Evolutionary conservation across 2,888 invertebrate genomes (phyloP).

Genomic region (Bembecia ichneumoniformis): DNA sequence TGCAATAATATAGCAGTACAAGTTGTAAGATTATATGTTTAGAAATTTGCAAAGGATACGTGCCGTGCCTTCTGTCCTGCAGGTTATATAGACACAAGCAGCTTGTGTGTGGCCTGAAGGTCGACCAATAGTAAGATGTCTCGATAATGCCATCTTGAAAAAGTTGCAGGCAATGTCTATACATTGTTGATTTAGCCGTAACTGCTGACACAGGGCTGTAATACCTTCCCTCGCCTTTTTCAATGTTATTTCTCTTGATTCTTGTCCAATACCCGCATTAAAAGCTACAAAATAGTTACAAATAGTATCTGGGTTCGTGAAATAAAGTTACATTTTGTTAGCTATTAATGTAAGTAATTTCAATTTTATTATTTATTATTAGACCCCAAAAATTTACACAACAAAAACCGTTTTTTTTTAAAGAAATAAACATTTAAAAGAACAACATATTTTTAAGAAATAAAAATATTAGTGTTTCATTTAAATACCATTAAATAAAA

Average conservation of each 20-base stretch:
- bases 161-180: conserved; percentile 95
- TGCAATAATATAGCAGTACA: too few relatives aligned
- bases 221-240: conserved; percentile 91
- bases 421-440: too few relatives aligned
- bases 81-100: conserved; percentile 97
- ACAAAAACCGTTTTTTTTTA: too few relatives aligned
- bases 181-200: conserved; percentile 90
- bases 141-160: conserved; percentile 90
- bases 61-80: conserved; percentile 93
- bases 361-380: too few relatives aligned
- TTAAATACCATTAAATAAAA: too few relatives aligned
- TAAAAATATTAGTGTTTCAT: too few relatives aligned
- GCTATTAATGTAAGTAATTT: not conserved
- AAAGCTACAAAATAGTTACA: conserved; percentile 70
- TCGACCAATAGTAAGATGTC: conserved; percentile 91
- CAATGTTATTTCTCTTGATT: conserved; percentile 93
- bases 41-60: conserved; percentile 78
- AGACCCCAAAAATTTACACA: too few relatives aligned
- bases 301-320: not conserved
- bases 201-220: conserved; percentile 86
- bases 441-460: too few relatives aligned
- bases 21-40: conserved; percentile 1
- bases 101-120: conserved; percentile 93
- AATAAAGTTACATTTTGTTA: not conserved
- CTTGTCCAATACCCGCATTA: conserved; percentile 85